Base-by-base conservation (phyloP, 2,113 vertebrate genomes). In the Dromiciops gliroides region DNA sequence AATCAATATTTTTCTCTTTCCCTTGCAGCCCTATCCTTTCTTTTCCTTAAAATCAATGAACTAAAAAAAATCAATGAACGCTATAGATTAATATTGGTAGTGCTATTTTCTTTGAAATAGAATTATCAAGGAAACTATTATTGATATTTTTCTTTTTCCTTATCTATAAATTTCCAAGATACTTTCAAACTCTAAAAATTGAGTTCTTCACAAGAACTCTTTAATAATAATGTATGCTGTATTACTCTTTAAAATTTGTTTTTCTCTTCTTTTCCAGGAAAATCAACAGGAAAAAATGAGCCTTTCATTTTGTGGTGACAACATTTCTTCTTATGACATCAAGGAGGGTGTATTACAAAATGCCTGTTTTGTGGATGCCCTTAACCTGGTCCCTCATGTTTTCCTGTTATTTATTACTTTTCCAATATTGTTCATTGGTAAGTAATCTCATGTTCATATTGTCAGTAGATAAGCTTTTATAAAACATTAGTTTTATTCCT, bases 361-460 rank as follows among this genome's bases (percentile, higher is more conserved):
- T 16, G 98, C 99, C 96, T 99, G 99, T 98, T 99, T 99, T 92
- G 99, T 99, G 98, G 99, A 99, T 90, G 99, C 99, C 0, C 99
- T 99, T 98, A 99, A 99, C 98, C 97, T 99, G 97, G 99, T 99
- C 48, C 99, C 99, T 8, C 99, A 99, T 16, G 99, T 99, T 96
- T 99, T 99, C 98, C 98, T 99, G 93, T 98, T 99, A 89, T 99
- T 99, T 97, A 99, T 99, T 98, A 99, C 99, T 95, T 99, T 99
- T 97, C 99, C 99, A 25, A 99, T 99, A 97, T 98, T 99, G 95
- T 99, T 99, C 97, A 99, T 99, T 48, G 99, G 99, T 99, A 98
- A 98, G 99, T 98, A 96, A 83, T 44, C 48, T 89, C 14, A 25
- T 89, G 2, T 48, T 93, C 50, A 10, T 47, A 50, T 91, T 48